Evolutionary conservation across 2,888 invertebrate genomes (phyloP).

Genomic region (Agrypnus murinus): DNA sequence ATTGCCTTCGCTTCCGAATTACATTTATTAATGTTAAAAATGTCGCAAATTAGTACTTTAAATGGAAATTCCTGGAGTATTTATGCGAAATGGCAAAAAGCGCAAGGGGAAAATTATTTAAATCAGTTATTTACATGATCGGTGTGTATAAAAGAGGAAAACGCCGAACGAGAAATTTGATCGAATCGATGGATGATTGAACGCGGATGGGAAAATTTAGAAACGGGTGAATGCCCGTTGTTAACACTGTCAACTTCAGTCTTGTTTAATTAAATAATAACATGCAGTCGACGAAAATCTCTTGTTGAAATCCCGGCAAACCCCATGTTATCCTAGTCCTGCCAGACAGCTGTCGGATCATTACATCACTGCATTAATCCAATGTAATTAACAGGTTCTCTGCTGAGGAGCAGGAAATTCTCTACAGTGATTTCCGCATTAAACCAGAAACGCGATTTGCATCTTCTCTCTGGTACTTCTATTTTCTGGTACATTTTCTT

Average conservation of each 20-base stretch:
- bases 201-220: background rate
- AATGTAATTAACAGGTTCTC: slow-evolving; percentile 32
- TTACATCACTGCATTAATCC: slow-evolving; percentile 33
- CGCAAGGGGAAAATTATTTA: no score
- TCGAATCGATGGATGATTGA: background rate
- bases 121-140: no score
- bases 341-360: slow-evolving; percentile 35
- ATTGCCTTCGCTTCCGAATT: no score
- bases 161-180: background rate
- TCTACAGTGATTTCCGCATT: background rate
- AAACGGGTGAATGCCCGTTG: background rate
- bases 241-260: slow-evolving; percentile 11
- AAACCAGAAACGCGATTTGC: background rate
- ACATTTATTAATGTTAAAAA: no score
- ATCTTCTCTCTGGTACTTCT: no score
- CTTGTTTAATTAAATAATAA: slow-evolving; percentile 38
- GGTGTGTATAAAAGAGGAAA: no score
- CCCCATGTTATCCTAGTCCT: background rate
- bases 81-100: no score
- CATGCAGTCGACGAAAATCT: slow-evolving; percentile 18
- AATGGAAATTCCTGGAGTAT: no score
- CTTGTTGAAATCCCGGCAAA: slow-evolving; percentile 14
- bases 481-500: no score
- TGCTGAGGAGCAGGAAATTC: background rate
- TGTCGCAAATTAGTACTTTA: no score